phyloP scores from a whole-genome alignment of 1,140 invertebrate species.

The Halictus rubicundus region DNA sequence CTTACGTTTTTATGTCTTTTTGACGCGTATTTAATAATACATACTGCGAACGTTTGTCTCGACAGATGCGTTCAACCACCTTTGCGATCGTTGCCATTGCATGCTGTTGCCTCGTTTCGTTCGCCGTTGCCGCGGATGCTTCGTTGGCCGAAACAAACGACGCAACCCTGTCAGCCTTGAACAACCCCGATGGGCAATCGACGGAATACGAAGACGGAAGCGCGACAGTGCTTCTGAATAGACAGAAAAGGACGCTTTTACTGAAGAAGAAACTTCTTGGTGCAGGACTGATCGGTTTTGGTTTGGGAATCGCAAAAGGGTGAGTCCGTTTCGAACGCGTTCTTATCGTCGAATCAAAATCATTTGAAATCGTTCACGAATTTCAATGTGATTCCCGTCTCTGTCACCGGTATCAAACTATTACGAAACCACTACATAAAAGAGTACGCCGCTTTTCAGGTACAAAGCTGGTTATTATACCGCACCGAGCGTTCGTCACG shows the following conservation, averaged over 20 bases:
- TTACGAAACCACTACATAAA: too few relatives aligned
- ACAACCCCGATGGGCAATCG: constrained; percentile 17
- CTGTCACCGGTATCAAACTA: too few relatives aligned
- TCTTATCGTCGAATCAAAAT: too few relatives aligned
- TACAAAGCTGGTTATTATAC: constrained; percentile 72
- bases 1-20: too few relatives aligned
- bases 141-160: constrained; percentile 33
- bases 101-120: constrained; percentile 57
- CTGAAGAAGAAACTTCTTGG: constrained; percentile 75
- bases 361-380: too few relatives aligned
- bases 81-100: constrained; percentile 41
- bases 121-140: constrained; percentile 47
- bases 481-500: constrained; percentile 72
- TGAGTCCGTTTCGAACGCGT: constrained; percentile 34
- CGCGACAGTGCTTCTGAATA: constrained; percentile 30
- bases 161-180: not conserved
- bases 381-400: too few relatives aligned
- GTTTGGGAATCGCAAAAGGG: constrained; percentile 74
- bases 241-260: constrained; percentile 72
- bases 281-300: constrained; percentile 74
- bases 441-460: constrained; percentile 47
- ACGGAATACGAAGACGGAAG: constrained; percentile 26
- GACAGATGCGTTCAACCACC: constrained; percentile 66
- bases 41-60: not conserved
- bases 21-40: too few relatives aligned